Conservation (phyloP, 2,888 invertebrate species). For the Diaphora mendica region DNA sequence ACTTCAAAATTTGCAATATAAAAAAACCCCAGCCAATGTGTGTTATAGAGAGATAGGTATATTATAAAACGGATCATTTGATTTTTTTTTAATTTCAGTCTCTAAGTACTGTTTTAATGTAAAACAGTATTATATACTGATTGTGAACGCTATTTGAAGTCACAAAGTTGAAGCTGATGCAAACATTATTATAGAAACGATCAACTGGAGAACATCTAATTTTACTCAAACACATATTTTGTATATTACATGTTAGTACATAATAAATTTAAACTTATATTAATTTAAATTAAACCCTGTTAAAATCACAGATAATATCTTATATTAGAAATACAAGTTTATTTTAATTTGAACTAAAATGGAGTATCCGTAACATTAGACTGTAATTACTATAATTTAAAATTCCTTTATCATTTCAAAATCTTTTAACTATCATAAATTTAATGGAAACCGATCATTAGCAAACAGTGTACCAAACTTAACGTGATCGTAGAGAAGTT, state of each 20-base stretch:
- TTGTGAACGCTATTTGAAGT: background rate
- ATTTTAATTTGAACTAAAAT: conserved; percentile 9
- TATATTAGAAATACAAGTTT: conserved; percentile 13
- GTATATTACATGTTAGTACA: too few relatives aligned
- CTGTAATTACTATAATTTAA: background rate
- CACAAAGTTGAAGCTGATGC: background rate
- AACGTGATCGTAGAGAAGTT: too few relatives aligned
- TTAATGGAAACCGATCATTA: too few relatives aligned
- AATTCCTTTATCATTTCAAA: background rate
- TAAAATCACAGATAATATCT: conserved; percentile 40
- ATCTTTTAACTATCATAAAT: too few relatives aligned
- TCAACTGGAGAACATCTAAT: too few relatives aligned
- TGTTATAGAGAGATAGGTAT: background rate
- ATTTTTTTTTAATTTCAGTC: background rate
- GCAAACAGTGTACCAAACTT: too few relatives aligned
- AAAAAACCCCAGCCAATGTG: background rate
- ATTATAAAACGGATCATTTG: background rate
- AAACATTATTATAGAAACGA: background rate
- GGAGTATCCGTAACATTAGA: conserved; percentile 1
- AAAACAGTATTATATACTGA: background rate
- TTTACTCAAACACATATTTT: too few relatives aligned
- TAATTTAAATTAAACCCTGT: conserved; percentile 35
- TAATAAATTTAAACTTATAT: conserved; percentile 10
- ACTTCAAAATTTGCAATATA: conserved; percentile 1
- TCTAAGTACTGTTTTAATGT: background rate